Percentiles rank a stretch among this genome's conserved stretches.
Conservation (phyloP, 2,888 invertebrate genomes). For the Slavum lentiscoides region DNA sequence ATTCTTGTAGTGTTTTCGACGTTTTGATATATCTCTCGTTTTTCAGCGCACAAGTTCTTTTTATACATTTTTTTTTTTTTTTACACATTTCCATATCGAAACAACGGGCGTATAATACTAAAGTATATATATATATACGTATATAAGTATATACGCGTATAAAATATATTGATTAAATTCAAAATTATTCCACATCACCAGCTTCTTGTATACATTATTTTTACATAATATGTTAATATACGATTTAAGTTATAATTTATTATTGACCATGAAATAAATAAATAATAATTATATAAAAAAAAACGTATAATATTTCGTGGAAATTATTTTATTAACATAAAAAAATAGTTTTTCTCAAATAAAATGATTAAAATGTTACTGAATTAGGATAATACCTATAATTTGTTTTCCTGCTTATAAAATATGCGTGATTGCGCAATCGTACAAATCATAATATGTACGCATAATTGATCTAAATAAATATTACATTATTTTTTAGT, state of each 20-base stretch:
- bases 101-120: neutral
- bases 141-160: neutral
- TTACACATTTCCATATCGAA: conserved; percentile 5
- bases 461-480: too few species aligned
- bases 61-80: neutral
- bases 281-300: too few species aligned
- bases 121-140: neutral
- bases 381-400: too few species aligned
- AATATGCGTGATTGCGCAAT: too few species aligned
- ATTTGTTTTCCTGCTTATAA: too few species aligned
- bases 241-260: neutral
- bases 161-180: neutral
- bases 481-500: too few species aligned
- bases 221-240: neutral
- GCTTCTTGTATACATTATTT: neutral
- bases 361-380: too few species aligned
- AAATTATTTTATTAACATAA: too few species aligned
- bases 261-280: too few species aligned
- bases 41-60: neutral
- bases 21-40: neutral
- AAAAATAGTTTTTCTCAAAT: too few species aligned
- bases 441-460: too few species aligned
- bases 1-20: neutral
- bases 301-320: too few species aligned
- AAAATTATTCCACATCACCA: neutral